These are phyloP conservation scores for Gryon sp. DNA, from an alignment of 1,140 invertebrate species.

Conservation along the genomic window DNA sequence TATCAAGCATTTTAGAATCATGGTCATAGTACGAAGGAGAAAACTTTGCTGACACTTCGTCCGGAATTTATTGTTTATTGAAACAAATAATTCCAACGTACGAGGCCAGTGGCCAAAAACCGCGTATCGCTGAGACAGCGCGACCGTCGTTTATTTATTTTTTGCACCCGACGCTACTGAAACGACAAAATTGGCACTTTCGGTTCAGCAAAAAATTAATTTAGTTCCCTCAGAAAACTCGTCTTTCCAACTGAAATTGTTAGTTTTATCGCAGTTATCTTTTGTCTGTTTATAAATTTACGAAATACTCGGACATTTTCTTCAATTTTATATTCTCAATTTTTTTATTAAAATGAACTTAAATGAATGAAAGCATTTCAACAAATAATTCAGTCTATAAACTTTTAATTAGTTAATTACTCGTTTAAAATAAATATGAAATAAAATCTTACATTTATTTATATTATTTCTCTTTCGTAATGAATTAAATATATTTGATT, in stretches of 20 bases:
- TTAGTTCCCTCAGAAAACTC: neutral
- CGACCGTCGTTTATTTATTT: slow-evolving; percentile 38
- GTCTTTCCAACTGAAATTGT: slow-evolving; percentile 10
- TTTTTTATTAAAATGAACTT: neutral
- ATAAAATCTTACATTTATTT: no score
- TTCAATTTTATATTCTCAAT: neutral
- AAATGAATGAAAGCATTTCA: neutral
- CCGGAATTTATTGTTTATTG: slow-evolving; percentile 49
- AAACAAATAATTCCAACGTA: slow-evolving; percentile 36
- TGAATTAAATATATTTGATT: no score
- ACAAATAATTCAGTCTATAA: no score
- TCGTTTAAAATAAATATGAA: no score
- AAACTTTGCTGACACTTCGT: slow-evolving; percentile 45
- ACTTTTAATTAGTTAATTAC: no score
- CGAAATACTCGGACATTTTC: neutral
- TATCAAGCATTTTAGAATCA: slow-evolving; percentile 10
- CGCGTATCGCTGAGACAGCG: slow-evolving; percentile 39
- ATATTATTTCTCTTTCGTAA: no score
- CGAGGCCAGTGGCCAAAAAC: slow-evolving; percentile 14
- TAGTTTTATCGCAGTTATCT: slow-evolving; percentile 7
- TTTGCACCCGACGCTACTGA: slow-evolving; percentile 13
- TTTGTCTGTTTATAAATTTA: slow-evolving; percentile 7
- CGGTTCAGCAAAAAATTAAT: slow-evolving; percentile 33
- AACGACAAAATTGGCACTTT: slow-evolving; percentile 33
- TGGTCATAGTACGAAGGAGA: slow-evolving; percentile 5